phyloP scores from a whole-genome alignment of 2,888 invertebrate genomes.

The Antheraea assamensis region DNA sequence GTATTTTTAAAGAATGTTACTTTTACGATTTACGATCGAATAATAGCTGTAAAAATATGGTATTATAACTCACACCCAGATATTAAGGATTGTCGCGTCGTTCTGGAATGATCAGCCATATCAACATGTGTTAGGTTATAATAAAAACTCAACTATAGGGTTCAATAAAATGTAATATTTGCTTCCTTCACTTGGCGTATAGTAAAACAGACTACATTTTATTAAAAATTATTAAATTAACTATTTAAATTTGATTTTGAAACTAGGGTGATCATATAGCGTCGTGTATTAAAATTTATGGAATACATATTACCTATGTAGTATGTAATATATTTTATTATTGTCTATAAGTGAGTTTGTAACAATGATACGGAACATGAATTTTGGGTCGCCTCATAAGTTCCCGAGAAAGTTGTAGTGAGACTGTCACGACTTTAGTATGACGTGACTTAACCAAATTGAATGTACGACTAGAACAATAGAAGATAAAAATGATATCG shows the following conservation, averaged over 20 bases:
- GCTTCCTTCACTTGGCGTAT: too few species aligned
- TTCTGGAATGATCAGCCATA: too few species aligned
- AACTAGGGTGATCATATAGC: too few species aligned
- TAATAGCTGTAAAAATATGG: neutral
- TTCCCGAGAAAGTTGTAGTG: neutral
- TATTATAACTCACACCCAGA: neutral
- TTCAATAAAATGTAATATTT: too few species aligned
- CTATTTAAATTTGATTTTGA: too few species aligned
- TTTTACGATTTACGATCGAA: neutral
- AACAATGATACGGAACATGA: neutral
- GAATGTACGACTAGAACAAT: neutral
- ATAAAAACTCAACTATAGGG: too few species aligned
- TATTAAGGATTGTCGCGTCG: too few species aligned
- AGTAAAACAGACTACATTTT: too few species aligned
- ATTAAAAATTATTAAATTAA: too few species aligned
- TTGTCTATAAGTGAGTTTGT: neutral
- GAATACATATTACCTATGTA: neutral
- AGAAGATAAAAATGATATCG: neutral
- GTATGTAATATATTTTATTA: neutral
- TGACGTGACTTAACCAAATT: conserved; percentile 6
- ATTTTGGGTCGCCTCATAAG: neutral
- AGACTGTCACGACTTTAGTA: neutral
- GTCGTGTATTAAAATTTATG: too few species aligned
- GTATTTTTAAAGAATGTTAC: neutral
- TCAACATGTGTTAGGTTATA: too few species aligned